phyloP scores from a whole-genome alignment of 2,888 invertebrate genomes.

The Stenotaenia linearis region DNA sequence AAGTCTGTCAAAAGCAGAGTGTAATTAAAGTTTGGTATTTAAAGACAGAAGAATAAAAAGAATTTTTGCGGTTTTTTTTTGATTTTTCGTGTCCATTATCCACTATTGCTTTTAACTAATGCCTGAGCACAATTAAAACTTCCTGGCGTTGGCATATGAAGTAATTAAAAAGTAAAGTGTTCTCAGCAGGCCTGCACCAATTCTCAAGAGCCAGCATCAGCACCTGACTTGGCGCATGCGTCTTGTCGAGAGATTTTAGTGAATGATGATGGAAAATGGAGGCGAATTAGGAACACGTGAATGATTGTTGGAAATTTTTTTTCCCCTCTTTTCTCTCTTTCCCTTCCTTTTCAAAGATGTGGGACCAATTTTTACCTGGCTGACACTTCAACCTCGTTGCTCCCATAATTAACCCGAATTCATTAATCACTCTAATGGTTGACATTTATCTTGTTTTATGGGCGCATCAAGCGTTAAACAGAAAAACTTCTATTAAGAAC shows the following conservation, averaged over 20 bases:
- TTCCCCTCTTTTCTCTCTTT: background rate
- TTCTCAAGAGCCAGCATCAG: background rate
- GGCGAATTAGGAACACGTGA: background rate
- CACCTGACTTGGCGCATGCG: background rate
- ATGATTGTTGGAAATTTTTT: background rate
- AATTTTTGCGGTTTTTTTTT: background rate
- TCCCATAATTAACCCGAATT: conserved; percentile 29
- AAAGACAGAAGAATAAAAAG: background rate
- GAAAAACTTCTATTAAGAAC: background rate
- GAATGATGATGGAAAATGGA: background rate
- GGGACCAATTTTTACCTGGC: conserved; percentile 17
- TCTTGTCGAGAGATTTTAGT: background rate
- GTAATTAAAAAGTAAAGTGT: background rate
- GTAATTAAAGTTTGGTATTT: background rate
- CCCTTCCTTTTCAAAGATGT: background rate
- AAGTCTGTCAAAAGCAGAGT: background rate
- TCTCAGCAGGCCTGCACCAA: background rate
- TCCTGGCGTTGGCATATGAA: background rate
- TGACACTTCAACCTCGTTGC: conserved; percentile 1
- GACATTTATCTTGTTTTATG: background rate
- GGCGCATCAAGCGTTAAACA: background rate
- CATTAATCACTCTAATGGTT: conserved; percentile 29
- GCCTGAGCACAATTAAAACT: background rate
- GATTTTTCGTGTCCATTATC: background rate
- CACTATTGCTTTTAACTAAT: background rate